Base-by-base conservation (phyloP, 2,797 vertebrate genomes). In the Anisognathus igniventris region DNA sequence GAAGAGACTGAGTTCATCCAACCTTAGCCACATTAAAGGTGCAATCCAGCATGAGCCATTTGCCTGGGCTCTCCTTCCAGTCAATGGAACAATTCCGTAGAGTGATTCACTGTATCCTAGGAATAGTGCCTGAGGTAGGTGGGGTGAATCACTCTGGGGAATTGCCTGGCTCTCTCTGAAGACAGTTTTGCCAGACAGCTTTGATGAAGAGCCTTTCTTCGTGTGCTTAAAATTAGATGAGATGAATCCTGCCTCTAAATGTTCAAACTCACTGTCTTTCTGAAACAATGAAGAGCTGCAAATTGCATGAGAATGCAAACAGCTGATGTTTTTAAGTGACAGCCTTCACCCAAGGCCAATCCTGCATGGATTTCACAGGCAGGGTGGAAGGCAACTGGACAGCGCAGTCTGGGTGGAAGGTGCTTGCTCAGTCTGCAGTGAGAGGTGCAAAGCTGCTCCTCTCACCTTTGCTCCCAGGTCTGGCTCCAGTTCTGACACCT, bases 131-230 rank as follows among this genome's bases (percentile, higher is more conserved):
- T 68, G 53, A 87, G 60, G 77, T 76, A 82, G 74, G 81, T 67
- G 81, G 81, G 21, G 19, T 92, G 86, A 96, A 45, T 95, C 78
- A 91, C 56, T 44, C 66, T 40, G 9, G 48, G 84, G 80, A 93
- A 87, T 85, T 91, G 93, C 80, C 66, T 81, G 62, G 14, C 45
- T 73, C 9, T 51, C 37, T 77, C 66, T 44, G 54, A 90, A 66
- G 58, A 71, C 37, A 88, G 25, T 58, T 88, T 65, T 93, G 25
- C 50, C 54, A 88, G 83, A 74, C 22, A 11, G 35, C 35, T 93
- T 93, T 84, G 50, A 92, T 50, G 54, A 54, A 50, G 81, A 72
- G 25, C 22, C n/a, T 68, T 90, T 85, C 45, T 84, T 78, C 33
- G 87, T 58, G 71, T 53, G 19, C 39, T 73, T 93, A 89, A 90